Base-by-base conservation (phyloP, 2,797 vertebrate genomes). In the Microctenopoma stevenorrisi region DNA sequence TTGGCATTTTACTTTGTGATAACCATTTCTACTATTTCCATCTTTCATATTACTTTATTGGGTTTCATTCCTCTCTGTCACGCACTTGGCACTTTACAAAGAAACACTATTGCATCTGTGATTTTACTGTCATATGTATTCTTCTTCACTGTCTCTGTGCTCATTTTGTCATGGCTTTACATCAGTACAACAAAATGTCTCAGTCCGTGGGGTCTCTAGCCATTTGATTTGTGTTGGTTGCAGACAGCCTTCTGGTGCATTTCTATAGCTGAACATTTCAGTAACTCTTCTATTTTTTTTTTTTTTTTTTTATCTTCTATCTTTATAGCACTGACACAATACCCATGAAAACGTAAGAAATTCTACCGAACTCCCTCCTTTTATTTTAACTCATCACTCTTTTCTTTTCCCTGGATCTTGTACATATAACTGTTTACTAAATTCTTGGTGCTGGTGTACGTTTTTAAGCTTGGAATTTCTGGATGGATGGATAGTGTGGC, bases 1-100 rank as follows among this genome's bases (percentile, higher is more conserved):
- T 90, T 98, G 97, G 97, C 96, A 98, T 94, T 97, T 98, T 92
- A 98, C 97, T 95, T 96, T 98, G 94, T 98, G 97, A 98, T 98
- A 98, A 96, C 96, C 95, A 93, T 95, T 94, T 94, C 94, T 95
- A 91, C 95, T 79, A 90, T 94, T 96, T 97, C 94, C 93, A 93
- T 94, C 88, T 68, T 42, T 83, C 88, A 74, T 84, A 74, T 67
- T 50, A 72, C 71, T 71, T 64, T 46, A 49, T 76, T 16, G 5
- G 40, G 16, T 64, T 61, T 49, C 61, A 71, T 89, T 84, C 76
- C 63, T 83, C 71, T 86, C 87, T 82, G 74, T 91, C 82, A 85
- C 75, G 92, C 93, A 94, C 93, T 91, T 81, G 81, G 93, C 94
- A 95, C 93, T 95, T 95, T 94, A 94, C 76, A 68, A 89, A 77